Percentiles rank a stretch among this genome's conserved stretches.
These are phyloP conservation scores for Leptosomus discolor DNA, from an alignment of 2,113 vertebrate genomes.

Conservation along the genomic window DNA sequence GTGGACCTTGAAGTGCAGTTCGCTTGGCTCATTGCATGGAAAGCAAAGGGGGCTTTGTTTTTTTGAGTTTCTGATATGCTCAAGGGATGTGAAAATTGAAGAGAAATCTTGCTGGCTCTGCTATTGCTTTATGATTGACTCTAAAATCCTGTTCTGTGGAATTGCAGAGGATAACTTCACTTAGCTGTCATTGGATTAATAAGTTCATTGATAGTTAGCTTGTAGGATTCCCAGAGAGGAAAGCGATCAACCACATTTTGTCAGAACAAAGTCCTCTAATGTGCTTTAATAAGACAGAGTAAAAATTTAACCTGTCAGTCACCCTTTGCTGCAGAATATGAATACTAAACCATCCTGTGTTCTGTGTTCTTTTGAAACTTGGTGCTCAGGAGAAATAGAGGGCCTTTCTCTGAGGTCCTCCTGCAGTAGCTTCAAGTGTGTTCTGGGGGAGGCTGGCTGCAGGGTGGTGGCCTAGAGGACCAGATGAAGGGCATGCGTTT, in stretches of 20 bases:
- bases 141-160: background rate
- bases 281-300: background rate
- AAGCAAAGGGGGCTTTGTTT: background rate
- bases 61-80: background rate
- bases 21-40: background rate
- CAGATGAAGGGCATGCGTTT: background rate
- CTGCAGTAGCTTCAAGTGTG: background rate
- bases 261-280: background rate
- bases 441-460: background rate
- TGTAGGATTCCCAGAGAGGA: background rate
- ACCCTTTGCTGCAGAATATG: background rate
- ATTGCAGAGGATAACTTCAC: background rate
- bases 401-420: background rate
- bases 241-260: background rate
- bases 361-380: background rate
- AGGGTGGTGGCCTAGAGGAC: background rate
- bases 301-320: background rate
- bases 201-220: background rate
- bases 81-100: background rate
- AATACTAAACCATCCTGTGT: background rate
- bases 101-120: background rate
- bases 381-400: background rate
- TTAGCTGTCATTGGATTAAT: background rate
- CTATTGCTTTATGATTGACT: background rate
- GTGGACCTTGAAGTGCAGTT: background rate